A percentile compares a stretch with the other conserved stretches of the same genome.
Evolutionary conservation across 2,888 invertebrate species (phyloP).

Genomic region (Patella ulyssiponensis): DNA sequence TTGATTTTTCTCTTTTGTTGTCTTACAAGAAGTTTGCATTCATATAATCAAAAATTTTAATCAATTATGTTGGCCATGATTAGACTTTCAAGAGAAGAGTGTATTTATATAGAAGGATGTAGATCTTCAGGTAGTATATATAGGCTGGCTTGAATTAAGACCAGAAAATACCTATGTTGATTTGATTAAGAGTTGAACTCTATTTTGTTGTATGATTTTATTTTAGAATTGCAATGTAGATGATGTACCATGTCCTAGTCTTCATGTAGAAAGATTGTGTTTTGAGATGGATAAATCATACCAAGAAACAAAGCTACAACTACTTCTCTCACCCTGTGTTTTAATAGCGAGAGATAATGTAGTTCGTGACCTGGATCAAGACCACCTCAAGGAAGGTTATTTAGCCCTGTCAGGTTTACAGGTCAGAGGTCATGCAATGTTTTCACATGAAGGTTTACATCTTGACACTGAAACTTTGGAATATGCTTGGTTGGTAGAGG

Average conservation of each 20-base stretch:
- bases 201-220: neutral
- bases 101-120: too few species aligned
- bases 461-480: constrained; percentile 95
- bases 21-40: too few species aligned
- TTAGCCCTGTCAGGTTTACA: constrained; percentile 79
- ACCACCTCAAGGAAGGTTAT: constrained; percentile 73
- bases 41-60: too few species aligned
- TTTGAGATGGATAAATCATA: constrained; percentile 98
- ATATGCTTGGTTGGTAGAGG: constrained; percentile 97
- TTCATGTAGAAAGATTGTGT: constrained; percentile 84
- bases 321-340: constrained; percentile 86
- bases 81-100: too few species aligned
- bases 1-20: too few species aligned
- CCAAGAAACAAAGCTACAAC: constrained; percentile 91
- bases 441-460: constrained; percentile 90
- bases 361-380: constrained; percentile 58
- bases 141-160: too few species aligned
- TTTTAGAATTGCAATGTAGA: constrained; percentile 86
- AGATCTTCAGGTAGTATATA: too few species aligned
- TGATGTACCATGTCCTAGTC: constrained; percentile 87
- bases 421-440: constrained; percentile 83
- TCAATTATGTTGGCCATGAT: too few species aligned
- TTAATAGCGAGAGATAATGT: constrained; percentile 74
- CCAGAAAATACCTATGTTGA: too few species aligned
- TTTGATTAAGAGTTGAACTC: too few species aligned